Conservation (phyloP, 2,113 vertebrate genomes). For the Castor canadensis region DNA sequence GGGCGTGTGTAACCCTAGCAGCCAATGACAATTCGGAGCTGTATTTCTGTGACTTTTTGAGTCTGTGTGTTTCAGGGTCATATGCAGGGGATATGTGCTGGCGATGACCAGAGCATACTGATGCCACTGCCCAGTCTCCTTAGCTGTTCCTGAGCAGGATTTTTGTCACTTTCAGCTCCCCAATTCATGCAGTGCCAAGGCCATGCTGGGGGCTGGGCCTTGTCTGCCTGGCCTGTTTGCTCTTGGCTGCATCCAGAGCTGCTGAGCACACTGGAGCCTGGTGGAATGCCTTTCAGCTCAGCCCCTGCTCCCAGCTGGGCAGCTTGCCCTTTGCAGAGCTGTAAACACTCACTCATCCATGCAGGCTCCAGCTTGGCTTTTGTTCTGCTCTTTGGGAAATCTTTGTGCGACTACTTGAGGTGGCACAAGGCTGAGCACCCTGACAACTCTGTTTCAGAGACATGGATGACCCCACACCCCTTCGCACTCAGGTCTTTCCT, state of each 20-base stretch:
- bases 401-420: slow-evolving; percentile 62
- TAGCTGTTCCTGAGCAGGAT: slow-evolving; percentile 27
- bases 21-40: slow-evolving; percentile 51
- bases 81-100: slow-evolving; percentile 39
- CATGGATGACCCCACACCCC: background rate
- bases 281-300: background rate
- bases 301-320: slow-evolving; percentile 55
- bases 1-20: background rate
- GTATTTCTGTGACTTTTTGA: slow-evolving; percentile 57
- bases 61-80: slow-evolving; percentile 24
- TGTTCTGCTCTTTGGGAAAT: slow-evolving; percentile 72
- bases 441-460: background rate
- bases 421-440: background rate
- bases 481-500: background rate
- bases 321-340: slow-evolving; percentile 65
- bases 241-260: background rate
- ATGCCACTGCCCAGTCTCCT: slow-evolving; percentile 41
- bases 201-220: background rate
- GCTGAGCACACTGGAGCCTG: background rate
- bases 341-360: slow-evolving; percentile 61
- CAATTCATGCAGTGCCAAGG: slow-evolving; percentile 46
- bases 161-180: background rate
- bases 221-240: background rate
- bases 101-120: slow-evolving; percentile 58
- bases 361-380: slow-evolving; percentile 68